Conservation (phyloP, 2,113 vertebrate species). For the Nycticebus coucang region DNA sequence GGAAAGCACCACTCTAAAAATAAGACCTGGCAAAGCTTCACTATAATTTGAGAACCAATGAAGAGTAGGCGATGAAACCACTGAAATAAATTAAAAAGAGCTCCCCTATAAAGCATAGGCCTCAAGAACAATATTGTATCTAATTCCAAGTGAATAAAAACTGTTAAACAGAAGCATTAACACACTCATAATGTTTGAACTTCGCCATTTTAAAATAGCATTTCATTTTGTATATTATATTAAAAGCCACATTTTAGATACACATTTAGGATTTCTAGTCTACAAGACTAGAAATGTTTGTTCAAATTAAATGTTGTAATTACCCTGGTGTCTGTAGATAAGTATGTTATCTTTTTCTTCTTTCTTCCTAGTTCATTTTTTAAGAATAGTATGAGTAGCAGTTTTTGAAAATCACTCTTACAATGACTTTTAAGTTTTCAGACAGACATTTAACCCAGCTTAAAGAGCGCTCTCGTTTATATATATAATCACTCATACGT, state of each 20-base stretch:
- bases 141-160: constrained; percentile 48
- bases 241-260: background rate
- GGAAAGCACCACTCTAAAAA: background rate
- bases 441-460: constrained; percentile 63
- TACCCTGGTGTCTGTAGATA: constrained; percentile 33
- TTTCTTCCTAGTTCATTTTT: constrained; percentile 53
- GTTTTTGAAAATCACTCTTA: constrained; percentile 55
- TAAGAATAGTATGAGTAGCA: background rate
- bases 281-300: constrained; percentile 61
- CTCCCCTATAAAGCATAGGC: background rate
- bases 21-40: background rate
- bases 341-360: constrained; percentile 31
- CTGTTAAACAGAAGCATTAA: constrained; percentile 17
- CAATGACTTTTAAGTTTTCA: constrained; percentile 74
- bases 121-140: background rate
- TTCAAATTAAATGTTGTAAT: constrained; percentile 75
- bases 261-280: background rate
- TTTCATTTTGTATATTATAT: constrained; percentile 12
- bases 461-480: constrained; percentile 75
- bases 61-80: background rate
- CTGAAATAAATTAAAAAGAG: background rate
- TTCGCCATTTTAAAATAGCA: background rate
- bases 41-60: constrained; percentile 34
- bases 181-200: background rate
- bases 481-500: constrained; percentile 78